Conservation (phyloP, 2,797 vertebrate species). For the Pyrocephalus nanus region DNA sequence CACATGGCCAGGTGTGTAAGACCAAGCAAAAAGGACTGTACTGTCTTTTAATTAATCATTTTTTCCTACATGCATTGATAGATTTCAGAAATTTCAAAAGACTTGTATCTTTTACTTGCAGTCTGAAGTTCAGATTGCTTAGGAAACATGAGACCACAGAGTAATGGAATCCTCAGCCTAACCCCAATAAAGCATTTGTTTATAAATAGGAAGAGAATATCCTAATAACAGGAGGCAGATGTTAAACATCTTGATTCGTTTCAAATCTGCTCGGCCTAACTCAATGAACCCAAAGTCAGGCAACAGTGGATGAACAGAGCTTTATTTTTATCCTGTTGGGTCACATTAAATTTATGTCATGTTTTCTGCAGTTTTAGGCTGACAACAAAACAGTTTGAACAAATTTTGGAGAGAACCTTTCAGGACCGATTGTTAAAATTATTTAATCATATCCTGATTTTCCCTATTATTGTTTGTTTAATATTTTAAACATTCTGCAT, state of each 20-base stretch:
- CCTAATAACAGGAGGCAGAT: conserved; percentile 77
- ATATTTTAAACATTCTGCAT: conserved; percentile 29
- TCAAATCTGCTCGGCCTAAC: conserved; percentile 58
- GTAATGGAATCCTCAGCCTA: conserved; percentile 52
- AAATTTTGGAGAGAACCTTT: conserved; percentile 32
- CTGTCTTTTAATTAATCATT: not conserved
- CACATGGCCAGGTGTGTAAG: not conserved
- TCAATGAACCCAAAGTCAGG: conserved; percentile 54
- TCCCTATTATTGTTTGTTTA: conserved; percentile 25
- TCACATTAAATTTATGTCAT: conserved; percentile 63
- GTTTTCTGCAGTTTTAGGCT: conserved; percentile 59
- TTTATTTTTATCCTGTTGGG: conserved; percentile 64
- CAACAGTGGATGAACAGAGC: conserved; percentile 52
- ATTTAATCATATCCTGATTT: conserved; percentile 33
- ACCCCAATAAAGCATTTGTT: conserved; percentile 72
- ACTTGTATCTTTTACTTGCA: not conserved
- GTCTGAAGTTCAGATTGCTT: conserved; percentile 19
- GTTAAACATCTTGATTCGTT: conserved; percentile 76
- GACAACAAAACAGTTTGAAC: conserved; percentile 17
- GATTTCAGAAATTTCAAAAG: conserved; percentile 50
- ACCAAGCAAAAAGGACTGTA: not conserved
- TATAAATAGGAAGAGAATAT: conserved; percentile 75
- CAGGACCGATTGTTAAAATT: not conserved
- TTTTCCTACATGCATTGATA: not conserved
- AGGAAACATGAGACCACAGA: conserved; percentile 35